Base-by-base conservation (phyloP, 2,797 vertebrate genomes). In the Pangasius djambal region DNA sequence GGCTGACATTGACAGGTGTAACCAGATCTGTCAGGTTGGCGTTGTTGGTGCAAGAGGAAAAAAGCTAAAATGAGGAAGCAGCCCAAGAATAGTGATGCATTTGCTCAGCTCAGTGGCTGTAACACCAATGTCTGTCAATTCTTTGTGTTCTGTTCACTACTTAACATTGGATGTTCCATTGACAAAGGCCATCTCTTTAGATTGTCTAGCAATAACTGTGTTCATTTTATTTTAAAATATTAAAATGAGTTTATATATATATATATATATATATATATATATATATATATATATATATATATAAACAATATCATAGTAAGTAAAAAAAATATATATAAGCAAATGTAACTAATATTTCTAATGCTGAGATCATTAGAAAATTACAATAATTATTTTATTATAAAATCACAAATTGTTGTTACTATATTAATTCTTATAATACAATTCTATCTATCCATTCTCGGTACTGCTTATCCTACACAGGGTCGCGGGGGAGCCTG, bases 1-100 rank as follows among this genome's bases (percentile, higher is more conserved):
- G 75, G 55, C 72, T 88, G 86, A 82, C 72, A 83, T 57, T 85
- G 75, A 86, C 85, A 65, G 18, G 22, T n/a, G 59, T 83, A 48
- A 82, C 89, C 31, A 81, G 57, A 61, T 52, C 87, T 65, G 70
- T 75, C 65, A 83, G 69, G 13, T 74, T 52, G 67, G 63, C 37
- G 37, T 18, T 78, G 44, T 70, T n/a, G 20, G 10, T 82, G 20
- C 20, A 59, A 82, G 12, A 31, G 48, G 75, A 55, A 78, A 59
- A 52, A 77, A 50, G 67, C 50, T 74, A 55, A 70, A 37, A 88
- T 61, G 18, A 65, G 10, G 31, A 70, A n/a, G 22, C 69, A 28
- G 15, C n/a, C 34, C 28, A 67, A 59, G 79, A 70, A 57, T 59
- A 69, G 37, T 55, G 61, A 79, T 44, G 79, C 52, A 4, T 59